A percentile compares a stretch with the other conserved stretches of the same genome.
Evolutionary conservation across 2,797 vertebrate species (phyloP).

Genomic region (Halcyon smyrnensis): DNA sequence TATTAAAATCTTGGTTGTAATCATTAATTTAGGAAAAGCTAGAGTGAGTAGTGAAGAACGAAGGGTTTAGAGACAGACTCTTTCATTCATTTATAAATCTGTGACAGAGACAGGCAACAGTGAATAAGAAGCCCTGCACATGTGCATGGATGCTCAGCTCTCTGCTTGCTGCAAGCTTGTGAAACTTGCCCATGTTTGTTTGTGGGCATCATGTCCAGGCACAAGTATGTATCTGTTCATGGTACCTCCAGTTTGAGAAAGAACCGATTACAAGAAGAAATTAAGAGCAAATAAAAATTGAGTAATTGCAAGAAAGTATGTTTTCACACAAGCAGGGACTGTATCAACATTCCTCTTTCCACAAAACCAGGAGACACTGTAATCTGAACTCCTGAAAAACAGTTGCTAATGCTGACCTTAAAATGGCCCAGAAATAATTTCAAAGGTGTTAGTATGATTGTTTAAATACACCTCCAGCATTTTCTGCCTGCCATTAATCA

Average conservation of each 20-base stretch:
- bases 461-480: background rate
- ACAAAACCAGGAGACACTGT: background rate
- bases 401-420: background rate
- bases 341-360: background rate
- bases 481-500: background rate
- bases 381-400: background rate
- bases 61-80: background rate
- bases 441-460: background rate
- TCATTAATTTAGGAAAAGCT: constrained; percentile 22
- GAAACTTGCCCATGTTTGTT: background rate
- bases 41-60: background rate
- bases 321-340: background rate
- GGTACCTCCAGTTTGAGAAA: background rate
- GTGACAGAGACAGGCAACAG: background rate
- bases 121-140: background rate
- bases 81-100: background rate
- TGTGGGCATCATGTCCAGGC: background rate
- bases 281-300: background rate
- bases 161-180: background rate
- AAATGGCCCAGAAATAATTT: background rate
- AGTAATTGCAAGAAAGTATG: background rate
- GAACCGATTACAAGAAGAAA: background rate
- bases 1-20: background rate
- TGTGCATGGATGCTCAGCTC: background rate
- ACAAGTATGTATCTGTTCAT: background rate